Percentiles rank a stretch among this genome's conserved stretches.
These are phyloP conservation scores for Napeogenes sylphis DNA, from an alignment of 2,888 invertebrate genomes.

Conservation along the genomic window DNA sequence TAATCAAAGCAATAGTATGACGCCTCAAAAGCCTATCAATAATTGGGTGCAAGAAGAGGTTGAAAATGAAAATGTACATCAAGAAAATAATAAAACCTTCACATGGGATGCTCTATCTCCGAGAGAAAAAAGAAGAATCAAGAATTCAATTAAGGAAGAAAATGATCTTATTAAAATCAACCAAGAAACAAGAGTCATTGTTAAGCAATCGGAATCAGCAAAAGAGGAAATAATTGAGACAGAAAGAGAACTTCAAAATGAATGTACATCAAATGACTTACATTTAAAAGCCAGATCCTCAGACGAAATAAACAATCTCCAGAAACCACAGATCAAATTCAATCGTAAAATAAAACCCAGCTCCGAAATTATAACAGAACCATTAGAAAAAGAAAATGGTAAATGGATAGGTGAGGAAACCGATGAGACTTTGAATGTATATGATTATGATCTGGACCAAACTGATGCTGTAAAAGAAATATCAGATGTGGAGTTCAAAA, in stretches of 20 bases:
- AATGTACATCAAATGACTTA: neutral
- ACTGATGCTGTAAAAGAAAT: constrained; percentile 13
- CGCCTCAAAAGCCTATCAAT: constrained; percentile 38
- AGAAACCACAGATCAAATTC: constrained; percentile 34
- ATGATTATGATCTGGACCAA: constrained; percentile 32
- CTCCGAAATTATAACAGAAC: constrained; percentile 38
- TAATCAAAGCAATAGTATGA: neutral
- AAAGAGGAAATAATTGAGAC: constrained; percentile 2
- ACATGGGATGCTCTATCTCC: constrained; percentile 51
- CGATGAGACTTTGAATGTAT: constrained; percentile 16
- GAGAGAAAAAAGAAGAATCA: constrained; percentile 45
- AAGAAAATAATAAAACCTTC: constrained; percentile 40
- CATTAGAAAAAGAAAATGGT: constrained; percentile 40
- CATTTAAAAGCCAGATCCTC: neutral
- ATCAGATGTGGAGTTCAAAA: neutral
- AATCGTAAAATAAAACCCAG: constrained; percentile 20
- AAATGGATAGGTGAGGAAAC: constrained; percentile 44
- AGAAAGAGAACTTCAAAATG: neutral
- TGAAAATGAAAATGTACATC: constrained; percentile 10
- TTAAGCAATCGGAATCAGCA: neutral
- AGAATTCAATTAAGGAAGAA: constrained; percentile 13
- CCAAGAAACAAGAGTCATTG: constrained; percentile 5
- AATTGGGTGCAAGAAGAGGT: constrained; percentile 42
- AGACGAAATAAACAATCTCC: constrained; percentile 11
- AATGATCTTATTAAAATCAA: constrained; percentile 14